Base-by-base conservation (phyloP, 2,113 vertebrate genomes). In the Melanerpes formicivorus region DNA sequence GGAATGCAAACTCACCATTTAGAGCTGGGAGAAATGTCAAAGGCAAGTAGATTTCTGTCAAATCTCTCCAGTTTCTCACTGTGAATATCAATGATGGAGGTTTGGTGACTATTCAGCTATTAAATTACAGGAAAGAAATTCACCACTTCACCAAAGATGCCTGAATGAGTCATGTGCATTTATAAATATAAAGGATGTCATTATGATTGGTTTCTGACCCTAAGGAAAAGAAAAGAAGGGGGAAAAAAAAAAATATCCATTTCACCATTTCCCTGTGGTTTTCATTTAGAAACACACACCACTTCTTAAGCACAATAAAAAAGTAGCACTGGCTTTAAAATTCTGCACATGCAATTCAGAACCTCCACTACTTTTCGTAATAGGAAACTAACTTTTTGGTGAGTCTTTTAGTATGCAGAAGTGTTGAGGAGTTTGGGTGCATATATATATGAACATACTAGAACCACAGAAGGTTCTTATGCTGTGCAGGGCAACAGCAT, bases 111-210 rank as follows among this genome's bases (percentile, higher is more conserved):
- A 73, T 34, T 71, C 60, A 77, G 64, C 52, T 89, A 60, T 90
- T 95, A 71, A 94, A 79, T 93, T 67, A 84, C 81, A 77, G 88
- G 88, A 84, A 89, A 83, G 64, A 83, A 95, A 90, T 80, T 64
- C 52, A 67, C 27, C 75, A 37, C 30, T 79, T 89, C 27, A 21
- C 10, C 71, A 74, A 34, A 65, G 89, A 27, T 2, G 23, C 60
- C 74, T 13, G 34, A 13, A 46, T 90, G 88, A 93, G 73, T 92
- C 71, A 81, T 52, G 40, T 48, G 59, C 77, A 66, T 90, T 88
- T 82, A 63, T 46, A 79, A 74, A 75, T 72, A 59, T 19, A 79
- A 90, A 75, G 37, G 52, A 74, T 77, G 32, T 80, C 11, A 70
- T 73, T 89, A 62, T 42, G 46, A 44, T 44, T 55, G 55, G 44